A percentile compares a stretch with the other conserved stretches of the same genome.
Conservation (phyloP, 2,797 vertebrate species). For the Myripristis jacobus region DNA sequence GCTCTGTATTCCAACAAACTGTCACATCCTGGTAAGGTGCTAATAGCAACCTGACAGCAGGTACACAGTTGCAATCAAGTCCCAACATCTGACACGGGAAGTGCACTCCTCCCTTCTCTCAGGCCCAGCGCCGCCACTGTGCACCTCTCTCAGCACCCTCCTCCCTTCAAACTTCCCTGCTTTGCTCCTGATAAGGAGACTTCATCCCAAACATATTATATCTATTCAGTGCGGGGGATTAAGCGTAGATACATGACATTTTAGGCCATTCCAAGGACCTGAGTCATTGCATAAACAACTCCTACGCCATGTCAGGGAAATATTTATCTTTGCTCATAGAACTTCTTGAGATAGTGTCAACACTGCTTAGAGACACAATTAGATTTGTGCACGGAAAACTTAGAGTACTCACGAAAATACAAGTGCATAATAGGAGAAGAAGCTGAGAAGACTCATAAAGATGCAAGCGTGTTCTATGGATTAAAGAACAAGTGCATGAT, state of each 20-base stretch:
- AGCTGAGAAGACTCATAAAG: slow-evolving; percentile 31
- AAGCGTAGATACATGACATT: slow-evolving; percentile 76
- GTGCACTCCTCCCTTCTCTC: slow-evolving; percentile 44
- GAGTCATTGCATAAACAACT: slow-evolving; percentile 78
- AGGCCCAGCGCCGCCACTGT: slow-evolving; percentile 62
- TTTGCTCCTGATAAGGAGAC: slow-evolving; percentile 61
- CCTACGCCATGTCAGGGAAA: slow-evolving; percentile 75
- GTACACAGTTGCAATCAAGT: slow-evolving; percentile 39
- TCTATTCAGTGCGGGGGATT: slow-evolving; percentile 68
- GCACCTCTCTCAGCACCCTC: slow-evolving; percentile 43
- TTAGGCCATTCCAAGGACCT: slow-evolving; percentile 75
- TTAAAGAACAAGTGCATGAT: slow-evolving; percentile 26
- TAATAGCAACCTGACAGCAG: slow-evolving; percentile 45
- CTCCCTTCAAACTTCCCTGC: slow-evolving; percentile 32
- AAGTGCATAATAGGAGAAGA: slow-evolving; percentile 57
- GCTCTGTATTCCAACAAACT: slow-evolving; percentile 39
- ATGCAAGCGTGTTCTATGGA: slow-evolving; percentile 4
- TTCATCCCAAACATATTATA: slow-evolving; percentile 71
- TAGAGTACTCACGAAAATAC: slow-evolving; percentile 71
- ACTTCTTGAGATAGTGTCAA: slow-evolving; percentile 80
- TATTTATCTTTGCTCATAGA: slow-evolving; percentile 83
- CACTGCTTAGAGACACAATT: slow-evolving; percentile 77
- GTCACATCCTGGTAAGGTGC: slow-evolving; percentile 31
- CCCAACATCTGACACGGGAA: slow-evolving; percentile 42
- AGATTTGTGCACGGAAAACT: slow-evolving; percentile 74